phyloP scores from a whole-genome alignment of 1,140 invertebrate genomes.

The Cotesia glomerata region DNA sequence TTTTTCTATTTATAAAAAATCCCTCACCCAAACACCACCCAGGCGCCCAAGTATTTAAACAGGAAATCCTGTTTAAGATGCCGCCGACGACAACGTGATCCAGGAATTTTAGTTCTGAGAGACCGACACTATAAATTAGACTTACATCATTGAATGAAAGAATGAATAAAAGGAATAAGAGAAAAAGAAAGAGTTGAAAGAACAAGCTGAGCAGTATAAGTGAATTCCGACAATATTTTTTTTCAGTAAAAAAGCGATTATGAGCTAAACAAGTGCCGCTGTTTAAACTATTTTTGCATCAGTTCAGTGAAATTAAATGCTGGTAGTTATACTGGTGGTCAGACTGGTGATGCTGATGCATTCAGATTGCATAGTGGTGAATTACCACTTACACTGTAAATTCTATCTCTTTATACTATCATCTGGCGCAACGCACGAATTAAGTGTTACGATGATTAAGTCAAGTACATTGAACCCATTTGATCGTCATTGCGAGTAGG shows the following conservation, averaged over 20 bases:
- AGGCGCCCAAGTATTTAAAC: conserved; percentile 37
- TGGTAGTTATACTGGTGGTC: no score
- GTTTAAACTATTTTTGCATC: no score
- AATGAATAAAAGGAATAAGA: not conserved
- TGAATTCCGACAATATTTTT: no score
- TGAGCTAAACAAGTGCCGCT: no score
- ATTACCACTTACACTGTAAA: not conserved
- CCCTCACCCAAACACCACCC: conserved; percentile 14
- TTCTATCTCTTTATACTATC: not conserved
- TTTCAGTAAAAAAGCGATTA: no score
- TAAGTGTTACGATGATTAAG: conserved; percentile 17
- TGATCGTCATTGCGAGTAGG: conserved; percentile 1
- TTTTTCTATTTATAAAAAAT: conserved; percentile 45
- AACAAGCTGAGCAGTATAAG: not conserved
- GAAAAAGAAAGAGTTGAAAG: not conserved
- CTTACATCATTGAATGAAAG: not conserved
- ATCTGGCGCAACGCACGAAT: conserved; percentile 6
- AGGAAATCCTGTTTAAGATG: conserved; percentile 48
- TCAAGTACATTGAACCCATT: conserved; percentile 19
- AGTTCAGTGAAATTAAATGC: no score
- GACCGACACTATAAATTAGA: conserved; percentile 17
- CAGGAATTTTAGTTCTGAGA: conserved; percentile 32
- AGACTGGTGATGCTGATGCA: not conserved
- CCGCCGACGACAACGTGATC: conserved; percentile 11
- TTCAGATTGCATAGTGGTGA: not conserved